phyloP scores from a whole-genome alignment of 2,888 invertebrate species.

The Hypomecis atomaria region DNA sequence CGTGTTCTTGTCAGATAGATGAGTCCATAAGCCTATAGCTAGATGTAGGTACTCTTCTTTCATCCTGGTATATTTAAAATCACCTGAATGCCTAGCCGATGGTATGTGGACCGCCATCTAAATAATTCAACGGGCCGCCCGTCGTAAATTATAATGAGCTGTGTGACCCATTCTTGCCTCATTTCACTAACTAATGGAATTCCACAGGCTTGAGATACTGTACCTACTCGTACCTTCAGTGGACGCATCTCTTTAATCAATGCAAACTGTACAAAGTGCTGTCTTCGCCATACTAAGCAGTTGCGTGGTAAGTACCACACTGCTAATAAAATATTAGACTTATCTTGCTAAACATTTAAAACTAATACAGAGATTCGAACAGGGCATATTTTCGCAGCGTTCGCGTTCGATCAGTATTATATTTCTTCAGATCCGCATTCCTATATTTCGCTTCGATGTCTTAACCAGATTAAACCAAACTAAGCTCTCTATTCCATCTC shows the following conservation, averaged over 20 bases:
- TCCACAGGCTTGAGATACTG: conserved; percentile 24
- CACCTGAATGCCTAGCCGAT: conserved; percentile 32
- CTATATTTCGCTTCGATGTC: too few relatives aligned
- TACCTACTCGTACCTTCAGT: conserved; percentile 5
- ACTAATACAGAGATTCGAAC: too few relatives aligned
- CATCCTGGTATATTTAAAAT: conserved; percentile 40
- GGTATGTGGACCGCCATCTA: conserved; percentile 43
- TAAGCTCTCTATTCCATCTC: too few relatives aligned
- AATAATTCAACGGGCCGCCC: conserved; percentile 43
- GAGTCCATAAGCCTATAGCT: too few relatives aligned
- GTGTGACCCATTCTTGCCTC: conserved; percentile 40
- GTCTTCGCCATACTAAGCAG: background rate
- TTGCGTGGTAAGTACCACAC: too few relatives aligned
- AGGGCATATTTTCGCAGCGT: too few relatives aligned
- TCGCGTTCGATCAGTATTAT: too few relatives aligned
- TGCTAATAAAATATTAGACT: too few relatives aligned
- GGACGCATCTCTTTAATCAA: conserved; percentile 7
- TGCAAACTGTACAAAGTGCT: conserved; percentile 3
- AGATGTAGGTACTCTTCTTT: conserved; percentile 3
- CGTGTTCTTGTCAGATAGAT: too few relatives aligned
- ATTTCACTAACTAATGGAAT: conserved; percentile 37
- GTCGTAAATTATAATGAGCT: conserved; percentile 39
- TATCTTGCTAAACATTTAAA: too few relatives aligned
- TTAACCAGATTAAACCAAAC: too few relatives aligned
- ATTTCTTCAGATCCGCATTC: too few relatives aligned